A percentile compares a stretch with the other conserved stretches of the same genome.
Conservation (phyloP, 2,888 invertebrate genomes). For the Mesochorus sp. region DNA sequence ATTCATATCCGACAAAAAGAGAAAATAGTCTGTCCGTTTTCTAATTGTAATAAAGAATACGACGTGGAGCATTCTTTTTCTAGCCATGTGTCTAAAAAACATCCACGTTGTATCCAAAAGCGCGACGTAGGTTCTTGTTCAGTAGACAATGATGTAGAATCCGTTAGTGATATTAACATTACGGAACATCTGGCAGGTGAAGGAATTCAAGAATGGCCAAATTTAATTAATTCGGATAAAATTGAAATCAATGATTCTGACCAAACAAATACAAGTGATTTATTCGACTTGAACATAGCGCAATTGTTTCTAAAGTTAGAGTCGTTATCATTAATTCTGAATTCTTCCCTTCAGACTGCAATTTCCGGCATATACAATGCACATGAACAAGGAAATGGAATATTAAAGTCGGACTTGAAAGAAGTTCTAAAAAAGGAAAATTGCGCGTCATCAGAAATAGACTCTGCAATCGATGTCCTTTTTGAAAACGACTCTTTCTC, state of each 20-base stretch:
- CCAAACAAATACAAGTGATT: slow-evolving; percentile 4
- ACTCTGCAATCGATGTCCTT: background rate
- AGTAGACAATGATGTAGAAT: background rate
- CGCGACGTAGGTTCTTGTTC: background rate
- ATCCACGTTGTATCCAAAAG: slow-evolving; percentile 8
- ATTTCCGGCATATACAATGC: background rate
- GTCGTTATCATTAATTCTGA: background rate
- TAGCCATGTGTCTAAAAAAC: slow-evolving; percentile 53
- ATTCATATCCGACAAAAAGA: slow-evolving; percentile 42
- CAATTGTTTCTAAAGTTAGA: slow-evolving; percentile 5
- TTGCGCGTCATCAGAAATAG: background rate
- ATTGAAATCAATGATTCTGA: background rate
- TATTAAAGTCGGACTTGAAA: background rate
- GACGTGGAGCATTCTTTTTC: slow-evolving; percentile 53
- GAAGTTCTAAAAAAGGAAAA: slow-evolving; percentile 7
- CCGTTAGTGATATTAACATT: too few relatives aligned
- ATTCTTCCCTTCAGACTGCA: background rate
- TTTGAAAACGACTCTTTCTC: background rate
- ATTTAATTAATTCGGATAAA: background rate
- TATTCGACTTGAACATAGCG: slow-evolving; percentile 16
- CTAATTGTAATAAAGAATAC: slow-evolving; percentile 48
- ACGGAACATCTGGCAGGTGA: too few relatives aligned
- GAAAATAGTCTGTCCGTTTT: slow-evolving; percentile 43
- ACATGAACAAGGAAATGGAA: slow-evolving; percentile 15
- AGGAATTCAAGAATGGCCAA: too few relatives aligned